Evolutionary conservation across 2,888 invertebrate species (phyloP).

Genomic region (Rhamnusium bicolor): DNA sequence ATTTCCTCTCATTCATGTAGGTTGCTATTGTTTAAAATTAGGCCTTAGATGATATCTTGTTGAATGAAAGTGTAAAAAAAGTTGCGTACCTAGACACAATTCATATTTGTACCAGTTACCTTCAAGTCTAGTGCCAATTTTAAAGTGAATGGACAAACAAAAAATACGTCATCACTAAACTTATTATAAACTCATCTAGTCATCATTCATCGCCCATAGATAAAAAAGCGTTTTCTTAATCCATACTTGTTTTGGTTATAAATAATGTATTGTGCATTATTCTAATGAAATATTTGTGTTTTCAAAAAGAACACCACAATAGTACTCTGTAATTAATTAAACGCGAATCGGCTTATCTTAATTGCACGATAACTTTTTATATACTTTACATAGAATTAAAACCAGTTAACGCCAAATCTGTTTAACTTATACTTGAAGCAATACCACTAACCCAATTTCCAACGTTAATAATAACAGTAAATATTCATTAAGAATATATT

Average conservation of each 20-base stretch:
- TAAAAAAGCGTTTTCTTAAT: neutral
- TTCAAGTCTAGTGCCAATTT: conserved; percentile 29
- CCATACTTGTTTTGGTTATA: neutral
- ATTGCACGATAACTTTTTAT: neutral
- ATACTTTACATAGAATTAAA: neutral
- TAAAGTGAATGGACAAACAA: conserved; percentile 23
- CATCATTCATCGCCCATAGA: neutral
- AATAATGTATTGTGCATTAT: neutral
- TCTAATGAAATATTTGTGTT: neutral
- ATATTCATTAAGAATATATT: neutral
- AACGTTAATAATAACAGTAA: neutral
- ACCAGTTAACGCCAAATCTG: neutral
- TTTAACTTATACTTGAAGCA: neutral
- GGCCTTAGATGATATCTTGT: neutral
- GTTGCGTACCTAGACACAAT: conserved; percentile 31
- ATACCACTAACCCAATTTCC: neutral
- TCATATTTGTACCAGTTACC: conserved; percentile 31
- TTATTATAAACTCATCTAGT: conserved; percentile 3
- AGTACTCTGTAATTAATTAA: neutral
- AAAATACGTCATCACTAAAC: conserved; percentile 3
- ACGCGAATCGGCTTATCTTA: conserved; percentile 11
- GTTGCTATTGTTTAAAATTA: conserved; percentile 1
- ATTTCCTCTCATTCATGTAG: conserved; percentile 4
- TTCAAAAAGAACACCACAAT: neutral
- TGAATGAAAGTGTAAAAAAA: conserved; percentile 23